Percentiles rank a stretch among this genome's conserved stretches.
Evolutionary conservation across 2,888 invertebrate genomes (phyloP).

Genomic region (Drosophila limbata): DNA sequence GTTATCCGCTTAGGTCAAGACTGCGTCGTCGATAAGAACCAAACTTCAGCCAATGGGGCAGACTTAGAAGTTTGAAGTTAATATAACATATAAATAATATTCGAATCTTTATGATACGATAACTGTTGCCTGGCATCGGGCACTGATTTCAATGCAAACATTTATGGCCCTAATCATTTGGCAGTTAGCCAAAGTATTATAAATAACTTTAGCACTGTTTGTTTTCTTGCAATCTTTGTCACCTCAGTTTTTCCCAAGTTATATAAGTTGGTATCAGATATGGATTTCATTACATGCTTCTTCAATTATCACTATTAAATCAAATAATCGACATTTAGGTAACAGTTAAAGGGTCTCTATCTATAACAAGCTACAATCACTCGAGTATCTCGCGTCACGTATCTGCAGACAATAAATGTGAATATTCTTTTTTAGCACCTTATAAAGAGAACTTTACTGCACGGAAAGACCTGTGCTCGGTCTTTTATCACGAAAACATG

Average conservation of each 20-base stretch:
- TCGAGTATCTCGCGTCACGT: conserved; percentile 2
- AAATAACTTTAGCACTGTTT: conserved; percentile 11
- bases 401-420: neutral
- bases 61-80: neutral
- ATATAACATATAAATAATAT: conserved; percentile 10
- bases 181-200: conserved; percentile 8
- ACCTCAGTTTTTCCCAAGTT: conserved; percentile 3
- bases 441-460: conserved; percentile 2
- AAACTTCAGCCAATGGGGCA: conserved; percentile 2
- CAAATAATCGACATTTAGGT: conserved; percentile 6
- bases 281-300: conserved; percentile 3
- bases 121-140: conserved; percentile 9
- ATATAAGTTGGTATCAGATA: conserved; percentile 2
- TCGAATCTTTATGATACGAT: conserved; percentile 32
- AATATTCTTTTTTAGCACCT: neutral
- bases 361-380: neutral
- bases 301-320: conserved; percentile 14
- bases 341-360: neutral
- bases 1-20: conserved; percentile 26
- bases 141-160: conserved; percentile 33
- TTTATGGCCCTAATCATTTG: conserved; percentile 22
- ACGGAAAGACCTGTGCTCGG: neutral
- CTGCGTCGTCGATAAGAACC: conserved; percentile 31
- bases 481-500: neutral
- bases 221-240: neutral